Evolutionary conservation across 2,113 vertebrate genomes (phyloP).

Genomic region (Nothobranchius furzeri): DNA sequence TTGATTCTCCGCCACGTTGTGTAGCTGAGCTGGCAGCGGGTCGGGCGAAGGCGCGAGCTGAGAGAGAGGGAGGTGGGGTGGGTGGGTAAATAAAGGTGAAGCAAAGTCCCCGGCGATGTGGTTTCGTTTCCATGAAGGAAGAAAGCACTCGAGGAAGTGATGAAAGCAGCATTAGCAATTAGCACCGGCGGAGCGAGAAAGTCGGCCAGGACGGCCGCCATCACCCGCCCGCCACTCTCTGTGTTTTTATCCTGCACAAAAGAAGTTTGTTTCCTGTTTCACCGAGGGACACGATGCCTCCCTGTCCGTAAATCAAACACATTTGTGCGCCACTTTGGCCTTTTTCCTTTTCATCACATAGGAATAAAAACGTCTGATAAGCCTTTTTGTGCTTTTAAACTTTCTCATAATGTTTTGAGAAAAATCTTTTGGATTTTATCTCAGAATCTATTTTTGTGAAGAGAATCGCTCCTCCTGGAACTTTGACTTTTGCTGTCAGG

Average conservation of each 20-base stretch:
- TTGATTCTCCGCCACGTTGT: slow-evolving; percentile 48
- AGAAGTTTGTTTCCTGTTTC: neutral
- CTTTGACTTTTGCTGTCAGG: neutral
- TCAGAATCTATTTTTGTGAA: no score
- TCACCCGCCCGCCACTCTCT: slow-evolving; percentile 17
- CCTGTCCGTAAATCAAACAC: no score
- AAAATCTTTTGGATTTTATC: no score
- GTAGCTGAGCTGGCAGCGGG: slow-evolving; percentile 55
- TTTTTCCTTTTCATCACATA: no score
- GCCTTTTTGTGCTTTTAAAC: no score
- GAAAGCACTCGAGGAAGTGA: slow-evolving; percentile 44
- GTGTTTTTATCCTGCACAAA: slow-evolving; percentile 11
- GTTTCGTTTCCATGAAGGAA: slow-evolving; percentile 39
- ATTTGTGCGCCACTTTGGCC: no score
- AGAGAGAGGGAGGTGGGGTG: slow-evolving; percentile 11
- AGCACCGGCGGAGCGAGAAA: slow-evolving; percentile 31
- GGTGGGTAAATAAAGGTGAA: slow-evolving; percentile 39
- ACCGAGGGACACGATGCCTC: neutral
- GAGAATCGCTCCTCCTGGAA: no score
- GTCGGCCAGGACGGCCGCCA: neutral
- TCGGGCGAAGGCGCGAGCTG: slow-evolving; percentile 32
- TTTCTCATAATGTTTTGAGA: no score
- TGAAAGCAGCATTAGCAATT: slow-evolving; percentile 55
- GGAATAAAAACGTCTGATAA: no score
- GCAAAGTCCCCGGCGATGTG: slow-evolving; percentile 33